phyloP scores from a whole-genome alignment of 2,113 vertebrate genomes.

The Sturnus vulgaris region DNA sequence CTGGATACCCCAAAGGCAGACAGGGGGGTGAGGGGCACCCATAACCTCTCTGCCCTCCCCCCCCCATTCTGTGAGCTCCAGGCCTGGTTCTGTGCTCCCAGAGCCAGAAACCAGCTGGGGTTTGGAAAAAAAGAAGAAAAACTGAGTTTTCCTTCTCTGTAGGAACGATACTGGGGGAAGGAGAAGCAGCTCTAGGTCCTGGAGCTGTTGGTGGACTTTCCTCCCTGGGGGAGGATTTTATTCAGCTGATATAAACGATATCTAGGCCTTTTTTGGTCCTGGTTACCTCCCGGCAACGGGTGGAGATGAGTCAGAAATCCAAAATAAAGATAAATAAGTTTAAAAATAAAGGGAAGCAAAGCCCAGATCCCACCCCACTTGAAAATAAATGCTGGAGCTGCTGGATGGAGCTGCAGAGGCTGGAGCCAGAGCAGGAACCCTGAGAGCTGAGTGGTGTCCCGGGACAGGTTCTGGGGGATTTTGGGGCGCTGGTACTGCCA shows the following conservation, averaged over 20 bases:
- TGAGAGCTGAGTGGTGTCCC: neutral
- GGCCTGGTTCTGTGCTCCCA: neutral
- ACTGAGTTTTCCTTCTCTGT: neutral
- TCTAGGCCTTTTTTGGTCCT: neutral
- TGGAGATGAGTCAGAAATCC: slow-evolving; percentile 32
- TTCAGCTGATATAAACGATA: neutral
- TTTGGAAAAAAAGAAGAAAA: neutral
- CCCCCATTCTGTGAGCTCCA: neutral
- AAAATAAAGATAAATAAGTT: slow-evolving; percentile 1
- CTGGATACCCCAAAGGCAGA: neutral
- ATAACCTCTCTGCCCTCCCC: neutral
- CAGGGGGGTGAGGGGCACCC: neutral
- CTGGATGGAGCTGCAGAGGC: neutral
- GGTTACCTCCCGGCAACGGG: slow-evolving; percentile 25
- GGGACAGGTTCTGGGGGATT: neutral
- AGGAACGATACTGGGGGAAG: neutral
- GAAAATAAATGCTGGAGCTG: neutral
- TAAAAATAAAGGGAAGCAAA: neutral
- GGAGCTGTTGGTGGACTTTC: neutral
- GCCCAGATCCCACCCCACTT: neutral
- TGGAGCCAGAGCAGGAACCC: neutral
- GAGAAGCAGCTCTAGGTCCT: neutral
- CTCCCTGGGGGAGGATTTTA: neutral
- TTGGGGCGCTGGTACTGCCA: neutral
- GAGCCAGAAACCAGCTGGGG: neutral